A percentile compares a stretch with the other conserved stretches of the same genome.
Evolutionary conservation across 2,113 vertebrate genomes (phyloP).

Genomic region (Tonatia bakeri): DNA sequence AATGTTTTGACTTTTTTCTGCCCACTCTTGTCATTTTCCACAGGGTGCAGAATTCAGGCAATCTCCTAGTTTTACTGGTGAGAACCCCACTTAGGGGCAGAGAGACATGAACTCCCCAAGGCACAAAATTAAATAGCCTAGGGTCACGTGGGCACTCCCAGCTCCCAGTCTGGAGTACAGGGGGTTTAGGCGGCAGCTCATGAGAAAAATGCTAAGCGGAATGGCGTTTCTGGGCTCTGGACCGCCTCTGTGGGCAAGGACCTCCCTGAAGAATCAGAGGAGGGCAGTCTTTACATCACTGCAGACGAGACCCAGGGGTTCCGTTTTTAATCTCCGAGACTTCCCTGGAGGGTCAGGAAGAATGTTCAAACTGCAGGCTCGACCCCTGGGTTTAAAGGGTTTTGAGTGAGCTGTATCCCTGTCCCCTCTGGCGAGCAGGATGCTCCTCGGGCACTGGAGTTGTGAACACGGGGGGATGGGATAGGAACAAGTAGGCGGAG

Average conservation of each 20-base stretch:
- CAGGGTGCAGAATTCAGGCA: not conserved
- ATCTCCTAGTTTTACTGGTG: not conserved
- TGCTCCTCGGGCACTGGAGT: not conserved
- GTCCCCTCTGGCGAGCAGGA: not conserved
- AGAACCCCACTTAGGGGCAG: not conserved
- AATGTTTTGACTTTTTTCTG: not conserved
- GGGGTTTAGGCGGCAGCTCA: not conserved
- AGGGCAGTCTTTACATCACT: not conserved
- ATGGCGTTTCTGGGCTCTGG: not conserved
- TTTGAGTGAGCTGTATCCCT: not conserved
- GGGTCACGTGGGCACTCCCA: not conserved
- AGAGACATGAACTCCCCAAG: not conserved
- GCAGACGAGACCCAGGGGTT: not conserved
- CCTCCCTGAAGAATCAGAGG: not conserved
- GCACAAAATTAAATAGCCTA: accelerated
- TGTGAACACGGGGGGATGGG: not conserved
- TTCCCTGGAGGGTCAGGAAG: not conserved
- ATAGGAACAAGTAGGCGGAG: not conserved
- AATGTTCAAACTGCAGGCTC: not conserved
- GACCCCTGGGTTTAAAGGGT: not conserved
- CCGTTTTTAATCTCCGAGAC: not conserved
- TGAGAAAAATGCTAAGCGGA: not conserved
- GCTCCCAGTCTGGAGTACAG: not conserved
- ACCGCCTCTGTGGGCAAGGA: not conserved
- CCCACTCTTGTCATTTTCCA: not conserved